Base-by-base conservation (phyloP, 2,113 vertebrate genomes). In the Heliornis fulica region DNA sequence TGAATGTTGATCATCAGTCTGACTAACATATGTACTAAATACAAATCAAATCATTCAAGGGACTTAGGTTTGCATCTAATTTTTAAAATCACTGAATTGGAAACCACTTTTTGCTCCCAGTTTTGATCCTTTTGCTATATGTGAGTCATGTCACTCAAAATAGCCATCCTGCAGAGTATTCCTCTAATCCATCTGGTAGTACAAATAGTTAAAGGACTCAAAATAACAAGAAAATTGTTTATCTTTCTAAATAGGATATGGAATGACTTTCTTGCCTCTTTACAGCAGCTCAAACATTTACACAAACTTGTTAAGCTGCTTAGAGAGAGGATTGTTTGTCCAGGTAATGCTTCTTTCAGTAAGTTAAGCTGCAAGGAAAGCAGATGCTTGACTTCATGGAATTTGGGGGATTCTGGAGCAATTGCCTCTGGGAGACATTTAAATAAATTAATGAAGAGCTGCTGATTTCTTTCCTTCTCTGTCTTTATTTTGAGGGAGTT, bases 241-340 rank as follows among this genome's bases (percentile, higher is more conserved):
- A 90, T 61, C 7, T 91, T 94, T 68, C 76, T 81, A 70, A 90
- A 81, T 53, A 92, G 92, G 90, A 18, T 72, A 63, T 40, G 77
- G 66, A 89, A 87, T 86, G 1, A 90, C 68, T 96, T 94, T 79
- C 80, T 94, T 87, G 65, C 59, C 88, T 83, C 64, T 89, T 95
- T 93, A 89, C 41, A 70, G 70, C 46, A 95, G 82, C 76, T 96
- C 91, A 94, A 92, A 96, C 94, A 89, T 92, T 96, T 96, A 90
- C 91, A 93, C 70, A 93, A 79, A 77, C 90, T 78, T 96, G 46
- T 95, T 96, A 84, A 94, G 90, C 93, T 90, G 68, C 85, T 92
- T 83, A 87, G 84, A 74, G 87, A 82, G 65, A 64, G 77, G 53
- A 84, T 36, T 96, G 81, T 94, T 81, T 95, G 83, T 53, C 76